Conservation (phyloP, 1,140 invertebrate genomes). For the Lepidurus couesii region DNA sequence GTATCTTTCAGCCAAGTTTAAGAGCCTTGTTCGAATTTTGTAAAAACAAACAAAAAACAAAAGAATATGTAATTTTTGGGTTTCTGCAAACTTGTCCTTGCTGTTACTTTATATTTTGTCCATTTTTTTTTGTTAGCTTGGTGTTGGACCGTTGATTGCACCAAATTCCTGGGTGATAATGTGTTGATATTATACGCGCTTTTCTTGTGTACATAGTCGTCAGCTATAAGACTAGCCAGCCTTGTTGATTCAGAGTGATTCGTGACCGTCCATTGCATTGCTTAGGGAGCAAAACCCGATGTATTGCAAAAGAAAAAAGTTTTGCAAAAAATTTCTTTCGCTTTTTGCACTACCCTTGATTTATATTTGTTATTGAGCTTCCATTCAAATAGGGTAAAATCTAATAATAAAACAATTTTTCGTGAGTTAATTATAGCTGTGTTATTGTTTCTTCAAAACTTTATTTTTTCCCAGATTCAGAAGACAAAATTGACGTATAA, state of each 20-base stretch:
- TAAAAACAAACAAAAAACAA: neutral
- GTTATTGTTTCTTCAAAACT: too few species aligned
- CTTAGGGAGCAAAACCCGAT: neutral
- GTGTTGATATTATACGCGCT: neutral
- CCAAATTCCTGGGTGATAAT: slow-evolving; percentile 8
- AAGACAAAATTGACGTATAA: too few species aligned
- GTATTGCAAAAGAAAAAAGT: neutral
- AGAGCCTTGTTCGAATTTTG: too few species aligned
- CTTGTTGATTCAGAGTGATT: slow-evolving; percentile 14
- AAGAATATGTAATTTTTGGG: neutral
- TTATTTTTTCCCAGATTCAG: too few species aligned
- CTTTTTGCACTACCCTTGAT: neutral
- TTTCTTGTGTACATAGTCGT: neutral
- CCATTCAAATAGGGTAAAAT: neutral
- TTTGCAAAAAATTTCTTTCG: neutral
- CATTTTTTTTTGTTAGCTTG: neutral
- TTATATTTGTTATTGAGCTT: neutral
- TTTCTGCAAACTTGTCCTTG: neutral
- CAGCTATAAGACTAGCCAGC: neutral
- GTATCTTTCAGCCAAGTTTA: too few species aligned
- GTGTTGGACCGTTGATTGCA: neutral
- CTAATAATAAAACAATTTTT: neutral
- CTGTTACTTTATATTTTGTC: neutral
- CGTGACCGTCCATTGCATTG: neutral
- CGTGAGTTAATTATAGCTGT: too few species aligned